These are phyloP conservation scores for Aurelia aurita DNA, from an alignment of 30 jellyfish, hydroid and myxozoan genomes.

Conservation along the genomic window DNA sequence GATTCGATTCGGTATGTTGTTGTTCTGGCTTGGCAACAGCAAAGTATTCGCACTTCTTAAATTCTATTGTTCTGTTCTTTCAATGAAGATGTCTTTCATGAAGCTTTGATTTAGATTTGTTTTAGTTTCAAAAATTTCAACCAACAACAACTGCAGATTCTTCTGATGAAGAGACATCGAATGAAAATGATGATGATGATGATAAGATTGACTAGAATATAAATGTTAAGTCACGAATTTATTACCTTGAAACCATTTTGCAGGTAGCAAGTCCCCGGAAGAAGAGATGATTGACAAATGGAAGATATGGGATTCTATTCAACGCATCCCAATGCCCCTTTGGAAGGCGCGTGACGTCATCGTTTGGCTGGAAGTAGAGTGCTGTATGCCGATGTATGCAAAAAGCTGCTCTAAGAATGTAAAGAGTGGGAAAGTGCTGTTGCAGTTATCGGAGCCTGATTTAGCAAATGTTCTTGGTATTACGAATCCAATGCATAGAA, in stretches of 20 bases:
- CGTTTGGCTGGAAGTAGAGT: slow-evolving; percentile 83
- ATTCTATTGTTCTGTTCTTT: too few species aligned
- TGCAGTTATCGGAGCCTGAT: slow-evolving; percentile 69
- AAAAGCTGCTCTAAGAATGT: slow-evolving; percentile 64
- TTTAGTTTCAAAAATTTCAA: too few species aligned
- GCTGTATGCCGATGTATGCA: slow-evolving; percentile 84
- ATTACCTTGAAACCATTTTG: not conserved
- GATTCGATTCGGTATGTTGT: too few species aligned
- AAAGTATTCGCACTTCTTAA: too few species aligned
- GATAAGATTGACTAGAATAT: too few species aligned
- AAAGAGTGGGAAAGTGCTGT: slow-evolving; percentile 65
- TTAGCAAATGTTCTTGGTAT: slow-evolving; percentile 63
- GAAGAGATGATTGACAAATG: slow-evolving; percentile 66
- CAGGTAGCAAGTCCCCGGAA: slow-evolving; percentile 45
- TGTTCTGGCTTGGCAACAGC: too few species aligned
- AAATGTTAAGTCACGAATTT: too few species aligned
- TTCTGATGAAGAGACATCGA: too few species aligned
- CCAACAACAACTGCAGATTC: too few species aligned
- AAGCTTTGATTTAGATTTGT: too few species aligned
- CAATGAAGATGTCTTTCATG: too few species aligned
- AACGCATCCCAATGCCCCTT: slow-evolving; percentile 81
- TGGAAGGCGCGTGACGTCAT: slow-evolving; percentile 87
- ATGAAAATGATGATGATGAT: too few species aligned
- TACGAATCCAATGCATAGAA: slow-evolving; percentile 67
- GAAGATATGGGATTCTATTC: slow-evolving; percentile 80